Evolutionary conservation across 2,797 vertebrate genomes (phyloP), one percentile per base, ranked within the genome.

Genomic region (Sebastes matsubarae): DNA sequence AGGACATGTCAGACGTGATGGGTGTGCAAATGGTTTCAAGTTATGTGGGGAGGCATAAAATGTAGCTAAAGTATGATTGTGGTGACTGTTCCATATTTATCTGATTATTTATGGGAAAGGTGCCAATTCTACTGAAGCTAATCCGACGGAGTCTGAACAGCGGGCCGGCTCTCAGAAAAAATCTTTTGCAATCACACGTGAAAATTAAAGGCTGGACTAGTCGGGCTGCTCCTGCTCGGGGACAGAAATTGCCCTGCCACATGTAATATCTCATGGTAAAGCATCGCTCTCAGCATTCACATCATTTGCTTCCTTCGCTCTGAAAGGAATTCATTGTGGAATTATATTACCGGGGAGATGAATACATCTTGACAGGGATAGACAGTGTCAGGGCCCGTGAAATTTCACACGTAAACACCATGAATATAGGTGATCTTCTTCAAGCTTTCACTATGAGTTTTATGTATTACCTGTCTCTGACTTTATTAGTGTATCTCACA

Each of bases 241-340:
- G 78, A 88, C 91, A 88, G 91, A 93, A 93, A 95, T 93, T 94
- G 89, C 79, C 79, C 89, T 93, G 93, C 86, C 93, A 93, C 87
- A 87, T 92, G 84, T 88, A 88, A 93, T 93, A 93, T 87, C 83
- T 93, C 92, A 88, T 79, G 70, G 67, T 24, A 84, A 86, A 70
- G 69, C 72, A 73, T 61, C 25, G 58, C 85, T 86, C 81, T 81
- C 81, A 77, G 80, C 81, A 87, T 79, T 84, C 82, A 86, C 76
- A 77, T 81, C 12, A 77, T 85, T 90, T 85, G 70, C 86, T 65
- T 86, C 55, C 68, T 88, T 84, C 59, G 24, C 73, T 83, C 59
- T 71, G 42, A 88, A 82, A 84, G 68, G 25, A 81, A 85, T 80
- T 83, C 46, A 65, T 42, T 29, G 46, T 52, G 32, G 68, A 78